Evolutionary conservation across 2,113 vertebrate genomes (phyloP), one percentile per base, ranked within the genome.

Genomic region (Gambusia affinis): DNA sequence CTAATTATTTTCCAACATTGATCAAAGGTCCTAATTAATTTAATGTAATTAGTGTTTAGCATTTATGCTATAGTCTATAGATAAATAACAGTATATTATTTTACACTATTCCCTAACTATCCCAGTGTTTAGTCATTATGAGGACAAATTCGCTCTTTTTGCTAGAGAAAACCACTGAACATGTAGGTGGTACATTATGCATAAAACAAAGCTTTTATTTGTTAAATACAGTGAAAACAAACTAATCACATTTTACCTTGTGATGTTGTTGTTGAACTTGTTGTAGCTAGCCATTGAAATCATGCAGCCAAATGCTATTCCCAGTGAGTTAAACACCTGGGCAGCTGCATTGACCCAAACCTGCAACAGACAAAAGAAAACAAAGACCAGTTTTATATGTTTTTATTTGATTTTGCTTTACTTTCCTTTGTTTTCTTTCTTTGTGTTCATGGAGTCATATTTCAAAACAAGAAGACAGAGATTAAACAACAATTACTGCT

Each of bases 261-360:
- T 80, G 72, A 95, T 89, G 82, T 94, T 94, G 84, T 95, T 93
- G 90, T 92, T 91, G 72, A 92, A 95, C 72, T 94, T 95, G 91
- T 93, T 95, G 89, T 95, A 95, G 81, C 94, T 95, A 2, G 94
- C 90, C 92, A 95, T 89, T 1, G 94, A 94, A 39, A 94, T 82
- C 94, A 94, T 93, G 62, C 84, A 86, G 29, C 94, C 94, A 72
- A 94, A 95, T 7, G 91, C 90, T 68, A 95, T 90, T 75, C 94
- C 94, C 37, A 94, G 69, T 33, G 94, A 95, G 87, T 94, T 94
- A 72, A 95, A 94, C 31, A 95, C 89, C 82, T 95, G 94, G 29
- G 92, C 90, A 29, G 94, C 93, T 29, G 94, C 94, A 80, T 94
- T 91, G 30, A 95, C 87, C 94, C 94, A 95, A 31, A 95, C 93